Evolutionary conservation across 1,140 invertebrate species (phyloP).

Genomic region (Danaus melanippus): DNA sequence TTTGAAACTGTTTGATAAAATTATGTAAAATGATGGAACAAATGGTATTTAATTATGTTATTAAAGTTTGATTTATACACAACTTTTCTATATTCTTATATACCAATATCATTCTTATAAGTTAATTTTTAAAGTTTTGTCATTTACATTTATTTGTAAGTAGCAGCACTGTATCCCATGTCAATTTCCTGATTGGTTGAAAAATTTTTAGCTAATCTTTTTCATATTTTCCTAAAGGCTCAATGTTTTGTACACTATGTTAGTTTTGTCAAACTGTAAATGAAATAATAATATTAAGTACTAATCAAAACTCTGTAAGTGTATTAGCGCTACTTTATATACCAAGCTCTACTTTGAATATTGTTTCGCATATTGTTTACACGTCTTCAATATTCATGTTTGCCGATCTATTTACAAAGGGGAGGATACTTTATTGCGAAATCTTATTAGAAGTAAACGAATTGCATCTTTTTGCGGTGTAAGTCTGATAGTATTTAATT

Average conservation of each 20-base stretch:
- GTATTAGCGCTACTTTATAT: conserved; percentile 12
- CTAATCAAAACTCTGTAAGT: conserved; percentile 42
- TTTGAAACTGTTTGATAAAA: too few species aligned
- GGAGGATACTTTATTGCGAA: conserved; percentile 41
- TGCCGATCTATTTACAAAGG: conserved; percentile 60
- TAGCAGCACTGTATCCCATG: conserved; percentile 6
- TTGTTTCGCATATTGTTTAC: conserved; percentile 53
- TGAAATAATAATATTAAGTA: conserved; percentile 29
- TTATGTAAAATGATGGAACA: too few species aligned
- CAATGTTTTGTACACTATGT: conserved; percentile 55
- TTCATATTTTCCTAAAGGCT: conserved; percentile 31
- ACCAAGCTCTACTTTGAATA: conserved; percentile 16
- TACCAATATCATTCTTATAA: too few species aligned
- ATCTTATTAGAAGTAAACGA: conserved; percentile 4
- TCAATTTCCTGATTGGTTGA: conserved; percentile 34
- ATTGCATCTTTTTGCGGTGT: too few species aligned
- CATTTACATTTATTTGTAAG: not conserved
- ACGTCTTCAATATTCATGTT: conserved; percentile 51
- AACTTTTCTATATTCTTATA: too few species aligned
- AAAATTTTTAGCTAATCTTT: conserved; percentile 33
- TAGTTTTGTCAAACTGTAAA: conserved; percentile 35
- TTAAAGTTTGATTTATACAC: too few species aligned
- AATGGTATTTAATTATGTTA: too few species aligned
- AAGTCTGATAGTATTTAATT: conserved; percentile 9
- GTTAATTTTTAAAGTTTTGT: too few species aligned